Evolutionary conservation across 2,797 vertebrate species (phyloP).

Genomic region (Mustela erminea): DNA sequence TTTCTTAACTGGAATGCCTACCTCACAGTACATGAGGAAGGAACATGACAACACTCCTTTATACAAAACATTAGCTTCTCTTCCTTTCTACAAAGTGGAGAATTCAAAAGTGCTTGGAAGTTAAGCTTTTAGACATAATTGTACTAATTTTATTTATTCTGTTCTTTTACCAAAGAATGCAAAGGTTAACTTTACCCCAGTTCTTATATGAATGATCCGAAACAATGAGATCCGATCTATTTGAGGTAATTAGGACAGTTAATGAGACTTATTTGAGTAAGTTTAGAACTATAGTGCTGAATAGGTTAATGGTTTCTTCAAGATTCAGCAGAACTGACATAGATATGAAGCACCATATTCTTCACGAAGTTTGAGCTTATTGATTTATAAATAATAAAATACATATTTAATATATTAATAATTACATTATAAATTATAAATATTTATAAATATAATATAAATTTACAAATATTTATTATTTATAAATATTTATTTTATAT

Average conservation of each 20-base stretch:
- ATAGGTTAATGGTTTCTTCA: slow-evolving; percentile 39
- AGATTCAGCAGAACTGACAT: slow-evolving; percentile 38
- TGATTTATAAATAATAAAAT: no score
- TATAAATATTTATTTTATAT: slow-evolving; percentile 17
- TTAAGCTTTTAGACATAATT: background rate
- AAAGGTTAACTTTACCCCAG: background rate
- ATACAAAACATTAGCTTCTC: background rate
- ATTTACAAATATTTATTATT: no score
- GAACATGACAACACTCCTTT: background rate
- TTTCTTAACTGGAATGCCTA: background rate
- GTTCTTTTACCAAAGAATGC: slow-evolving; percentile 5
- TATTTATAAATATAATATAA: no score
- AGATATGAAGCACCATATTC: slow-evolving; percentile 32
- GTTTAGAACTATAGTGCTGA: background rate
- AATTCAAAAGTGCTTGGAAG: background rate
- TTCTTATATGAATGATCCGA: background rate
- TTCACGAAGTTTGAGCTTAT: background rate
- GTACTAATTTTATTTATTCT: background rate
- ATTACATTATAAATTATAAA: no score
- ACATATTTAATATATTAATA: no score
- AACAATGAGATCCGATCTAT: background rate
- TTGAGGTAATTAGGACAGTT: background rate
- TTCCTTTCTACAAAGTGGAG: background rate
- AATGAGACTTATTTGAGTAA: background rate
- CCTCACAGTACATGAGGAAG: background rate